Percentiles rank a stretch among this genome's conserved stretches.
These are phyloP conservation scores for Labia minor DNA, from an alignment of 2,888 invertebrate genomes.

Conservation along the genomic window DNA sequence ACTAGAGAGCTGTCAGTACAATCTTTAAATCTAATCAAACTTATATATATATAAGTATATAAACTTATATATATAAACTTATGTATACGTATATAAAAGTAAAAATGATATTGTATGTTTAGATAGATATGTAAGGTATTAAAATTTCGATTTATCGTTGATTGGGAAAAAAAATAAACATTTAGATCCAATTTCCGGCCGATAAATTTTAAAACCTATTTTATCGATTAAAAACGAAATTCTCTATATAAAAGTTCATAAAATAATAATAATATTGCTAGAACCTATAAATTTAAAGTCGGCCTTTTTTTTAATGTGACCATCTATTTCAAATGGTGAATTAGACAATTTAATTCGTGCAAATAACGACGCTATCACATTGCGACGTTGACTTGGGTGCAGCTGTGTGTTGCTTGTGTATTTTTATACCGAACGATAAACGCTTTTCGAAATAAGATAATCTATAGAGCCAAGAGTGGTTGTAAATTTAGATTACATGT, in stretches of 20 bases:
- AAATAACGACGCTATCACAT: not conserved
- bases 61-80: too few relatives aligned
- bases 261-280: not conserved
- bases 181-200: not conserved
- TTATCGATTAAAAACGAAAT: not conserved
- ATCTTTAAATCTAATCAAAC: too few relatives aligned
- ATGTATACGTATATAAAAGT: too few relatives aligned
- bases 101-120: too few relatives aligned
- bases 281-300: not conserved
- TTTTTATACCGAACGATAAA: not conserved
- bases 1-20: too few relatives aligned
- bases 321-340: not conserved
- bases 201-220: not conserved
- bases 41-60: too few relatives aligned
- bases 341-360: conserved; percentile 8
- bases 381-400: not conserved
- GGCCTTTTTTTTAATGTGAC: not conserved
- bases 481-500: not conserved
- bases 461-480: not conserved
- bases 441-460: not conserved
- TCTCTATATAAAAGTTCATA: not conserved
- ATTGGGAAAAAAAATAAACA: too few relatives aligned
- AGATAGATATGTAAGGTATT: too few relatives aligned
- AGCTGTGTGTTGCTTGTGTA: not conserved
- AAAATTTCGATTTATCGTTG: too few relatives aligned